Evolutionary conservation across 2,797 vertebrate species (phyloP).

Genomic region (Macropus fuliginosus): DNA sequence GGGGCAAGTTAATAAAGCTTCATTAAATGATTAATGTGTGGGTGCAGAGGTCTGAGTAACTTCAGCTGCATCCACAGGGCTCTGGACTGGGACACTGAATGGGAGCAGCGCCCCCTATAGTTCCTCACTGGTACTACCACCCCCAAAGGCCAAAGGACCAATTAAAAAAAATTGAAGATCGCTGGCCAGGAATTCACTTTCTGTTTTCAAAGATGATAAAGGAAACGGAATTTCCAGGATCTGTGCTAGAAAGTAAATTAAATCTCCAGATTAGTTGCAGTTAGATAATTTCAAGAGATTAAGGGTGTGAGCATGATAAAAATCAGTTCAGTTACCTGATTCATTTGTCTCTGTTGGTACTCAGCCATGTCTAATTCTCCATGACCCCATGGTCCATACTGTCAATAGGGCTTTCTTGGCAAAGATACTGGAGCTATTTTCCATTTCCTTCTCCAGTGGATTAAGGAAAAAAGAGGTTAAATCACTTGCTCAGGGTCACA

Average conservation of each 20-base stretch:
- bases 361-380: not conserved
- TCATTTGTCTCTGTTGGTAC: not conserved
- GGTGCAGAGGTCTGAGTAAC: constrained; percentile 52
- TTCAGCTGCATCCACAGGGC: not conserved
- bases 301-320: constrained; percentile 29
- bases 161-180: constrained; percentile 43
- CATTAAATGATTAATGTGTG: constrained; percentile 61
- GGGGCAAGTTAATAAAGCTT: constrained; percentile 65
- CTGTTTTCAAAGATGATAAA: constrained; percentile 13
- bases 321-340: constrained; percentile 32
- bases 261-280: constrained; percentile 59
- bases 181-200: constrained; percentile 18
- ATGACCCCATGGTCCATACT: not conserved
- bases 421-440: no score
- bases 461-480: not conserved
- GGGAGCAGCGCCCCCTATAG: not conserved
- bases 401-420: not conserved
- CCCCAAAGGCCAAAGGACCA: not conserved
- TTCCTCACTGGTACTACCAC: not conserved
- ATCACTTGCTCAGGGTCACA: not conserved
- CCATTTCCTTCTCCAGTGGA: no score
- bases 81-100: not conserved
- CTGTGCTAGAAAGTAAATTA: constrained; percentile 45
- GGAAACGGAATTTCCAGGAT: constrained; percentile 1
- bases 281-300: constrained; percentile 56